Base-by-base conservation (phyloP, 2,888 invertebrate species). In the Lycaena phlaeas region DNA sequence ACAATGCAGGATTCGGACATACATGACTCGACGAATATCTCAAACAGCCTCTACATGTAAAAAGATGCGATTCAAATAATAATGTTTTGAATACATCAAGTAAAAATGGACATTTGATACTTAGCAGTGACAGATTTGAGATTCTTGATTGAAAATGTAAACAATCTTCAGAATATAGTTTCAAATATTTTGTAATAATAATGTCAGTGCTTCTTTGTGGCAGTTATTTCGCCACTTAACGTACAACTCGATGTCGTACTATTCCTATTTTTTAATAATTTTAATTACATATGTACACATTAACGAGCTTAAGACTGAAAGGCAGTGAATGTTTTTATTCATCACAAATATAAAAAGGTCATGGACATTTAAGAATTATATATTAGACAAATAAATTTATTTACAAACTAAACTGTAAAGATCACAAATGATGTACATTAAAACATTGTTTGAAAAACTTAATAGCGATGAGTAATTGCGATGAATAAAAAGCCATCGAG, bases 281-380 rank as follows among this genome's bases (percentile, higher is more conserved):
- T 67, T 73, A 74, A 73, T 78, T 77, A 77, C 73, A 81, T 78
- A 79, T 81, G 74, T 81, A 82, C 79, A 82, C 62, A 65, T 40
- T 40, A 40, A 10, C 64, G 68, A 71, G 68, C 61, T 54, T 54
- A 68, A 73, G 75, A 73, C 61, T 59, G 61, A 22, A 73, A 77
- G 77, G 76, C 68, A 69, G 52, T 50, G 42, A 57, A 50, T 50
- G 53, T 54, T 56, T 68, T 66, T 61, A 62, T 70, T 70, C 73
- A 78, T 71, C 72, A 77, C 75, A 65, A 56, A 27, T 42, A 27
- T 27, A 51, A 40, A 40, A 26, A 39, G 31, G 27, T 38, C 39
- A 29, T 31, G n/a, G 34, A 34, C 22, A 18, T 34, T 22, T 34
- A 6, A 12, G 17, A 17, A 18, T 31, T 22, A 22, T 22, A 7